Evolutionary conservation across 2,113 vertebrate species (phyloP), one percentile per base, ranked within the genome.

Genomic region (Proterorhinus semilunaris): DNA sequence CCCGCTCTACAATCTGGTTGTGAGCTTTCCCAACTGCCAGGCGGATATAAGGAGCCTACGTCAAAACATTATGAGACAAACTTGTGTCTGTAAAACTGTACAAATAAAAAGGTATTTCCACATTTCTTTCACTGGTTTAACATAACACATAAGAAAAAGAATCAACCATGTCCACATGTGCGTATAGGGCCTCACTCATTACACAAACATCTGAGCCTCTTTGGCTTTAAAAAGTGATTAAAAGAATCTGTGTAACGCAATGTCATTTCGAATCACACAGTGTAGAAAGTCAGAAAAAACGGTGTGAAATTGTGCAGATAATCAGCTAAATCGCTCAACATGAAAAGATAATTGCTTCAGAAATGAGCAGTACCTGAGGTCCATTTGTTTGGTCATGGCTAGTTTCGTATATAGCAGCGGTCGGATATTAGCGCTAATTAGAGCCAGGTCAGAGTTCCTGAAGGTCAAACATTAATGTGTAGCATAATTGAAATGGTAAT

Each of bases 261-360:
- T 93, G 92, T 93, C 79, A 0, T 90, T 89, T 83, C 69, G 89
- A 96, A 95, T 95, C 94, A 93, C 94, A 95, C 93, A 92, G 74
- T 65, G 65, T 61, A 44, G 61, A 21, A 10, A 68, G 53, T 58
- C 55, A 42, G 94, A 95, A 81, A 82, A 96, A 95, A 69, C 91
- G 89, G 95, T 96, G 96, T 98, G 96, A 98, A 99, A 99, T 99
- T 94, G 96, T 95, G 95, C 96, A 96, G 96, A 96, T 98, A 98
- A 99, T 98, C 97, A 94, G 95, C 96, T 98, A 98, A 98, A 98
- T 97, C 96, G 96, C 95, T 93, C 95, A 96, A 99, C 97, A 99
- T 94, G 96, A 95, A 95, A 98, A 96, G 95, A 97, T 99, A 98
- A 99, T 98, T 99, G 96, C 95, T 95, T 92, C 87, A 93, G 95